Percentiles rank a stretch among this genome's conserved stretches.
Evolutionary conservation across 2,113 vertebrate genomes (phyloP).

Genomic region (Ifrita kowaldi): DNA sequence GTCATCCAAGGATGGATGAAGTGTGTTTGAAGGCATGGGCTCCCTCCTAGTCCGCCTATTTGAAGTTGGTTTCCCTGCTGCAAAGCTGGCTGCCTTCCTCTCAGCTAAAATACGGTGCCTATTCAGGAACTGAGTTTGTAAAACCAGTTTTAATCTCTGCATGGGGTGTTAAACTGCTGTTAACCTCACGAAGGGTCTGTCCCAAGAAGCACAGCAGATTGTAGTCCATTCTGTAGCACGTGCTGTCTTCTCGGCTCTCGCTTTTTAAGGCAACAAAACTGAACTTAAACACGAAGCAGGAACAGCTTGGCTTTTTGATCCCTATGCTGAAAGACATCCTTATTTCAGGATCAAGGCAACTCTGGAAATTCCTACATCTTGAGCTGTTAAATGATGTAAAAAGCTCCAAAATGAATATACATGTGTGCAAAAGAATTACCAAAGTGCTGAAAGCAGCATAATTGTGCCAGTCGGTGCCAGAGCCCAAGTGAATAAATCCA

Average conservation of each 20-base stretch:
- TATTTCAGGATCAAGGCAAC: neutral
- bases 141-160: neutral
- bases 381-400: neutral
- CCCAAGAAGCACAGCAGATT: neutral
- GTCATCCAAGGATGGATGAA: neutral
- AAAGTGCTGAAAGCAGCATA: neutral
- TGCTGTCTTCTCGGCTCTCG: neutral
- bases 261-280: neutral
- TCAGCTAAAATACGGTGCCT: neutral
- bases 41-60: neutral
- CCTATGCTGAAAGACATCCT: neutral
- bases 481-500: neutral
- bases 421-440: neutral
- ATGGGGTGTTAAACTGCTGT: neutral
- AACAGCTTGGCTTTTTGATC: neutral
- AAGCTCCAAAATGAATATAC: neutral
- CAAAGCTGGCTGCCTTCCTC: neutral
- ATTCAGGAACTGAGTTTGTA: neutral
- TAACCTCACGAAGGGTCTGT: neutral
- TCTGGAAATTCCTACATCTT: neutral
- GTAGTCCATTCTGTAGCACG: rapidly evolving
- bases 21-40: neutral
- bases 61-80: neutral
- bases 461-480: neutral
- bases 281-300: neutral